A percentile compares a stretch with the other conserved stretches of the same genome.
These are phyloP conservation scores for Pyrgilauda ruficollis DNA, from an alignment of 2,113 vertebrate genomes.

Conservation along the genomic window DNA sequence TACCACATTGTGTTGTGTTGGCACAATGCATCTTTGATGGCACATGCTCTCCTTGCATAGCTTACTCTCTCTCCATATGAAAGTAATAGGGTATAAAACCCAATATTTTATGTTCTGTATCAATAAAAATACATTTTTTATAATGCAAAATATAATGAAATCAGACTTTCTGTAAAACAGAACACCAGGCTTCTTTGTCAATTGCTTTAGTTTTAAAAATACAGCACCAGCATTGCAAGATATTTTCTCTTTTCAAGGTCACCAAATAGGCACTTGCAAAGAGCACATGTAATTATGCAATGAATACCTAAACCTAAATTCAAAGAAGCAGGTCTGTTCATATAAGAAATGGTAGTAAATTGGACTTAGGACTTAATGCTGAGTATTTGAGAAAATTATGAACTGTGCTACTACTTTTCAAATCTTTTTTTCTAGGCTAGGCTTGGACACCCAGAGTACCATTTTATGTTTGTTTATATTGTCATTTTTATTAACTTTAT, in stretches of 20 bases:
- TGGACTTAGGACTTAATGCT: not conserved
- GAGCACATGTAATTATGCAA: not conserved
- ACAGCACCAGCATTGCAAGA: not conserved
- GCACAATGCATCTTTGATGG: not conserved
- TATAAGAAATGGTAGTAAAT: slow-evolving; percentile 19
- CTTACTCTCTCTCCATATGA: not conserved
- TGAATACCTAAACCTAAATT: slow-evolving; percentile 29
- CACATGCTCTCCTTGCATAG: not conserved
- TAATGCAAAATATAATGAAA: not conserved
- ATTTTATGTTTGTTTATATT: not conserved
- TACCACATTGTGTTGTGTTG: not conserved
- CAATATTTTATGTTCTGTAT: not conserved
- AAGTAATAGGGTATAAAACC: not conserved
- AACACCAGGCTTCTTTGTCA: not conserved
- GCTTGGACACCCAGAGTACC: not conserved
- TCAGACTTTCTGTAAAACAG: not conserved
- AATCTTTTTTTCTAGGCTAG: not conserved
- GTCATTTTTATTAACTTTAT: not conserved
- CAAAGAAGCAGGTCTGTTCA: not conserved
- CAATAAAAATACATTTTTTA: not conserved
- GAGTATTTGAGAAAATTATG: not conserved
- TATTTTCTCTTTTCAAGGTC: not conserved
- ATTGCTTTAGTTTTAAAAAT: not conserved
- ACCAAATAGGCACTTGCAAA: slow-evolving; percentile 24
- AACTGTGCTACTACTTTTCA: slow-evolving; percentile 3